Percentiles rank a stretch among this genome's conserved stretches.
These are phyloP conservation scores for Drosophila nigricruria DNA, from an alignment of 2,888 invertebrate genomes.

Conservation along the genomic window DNA sequence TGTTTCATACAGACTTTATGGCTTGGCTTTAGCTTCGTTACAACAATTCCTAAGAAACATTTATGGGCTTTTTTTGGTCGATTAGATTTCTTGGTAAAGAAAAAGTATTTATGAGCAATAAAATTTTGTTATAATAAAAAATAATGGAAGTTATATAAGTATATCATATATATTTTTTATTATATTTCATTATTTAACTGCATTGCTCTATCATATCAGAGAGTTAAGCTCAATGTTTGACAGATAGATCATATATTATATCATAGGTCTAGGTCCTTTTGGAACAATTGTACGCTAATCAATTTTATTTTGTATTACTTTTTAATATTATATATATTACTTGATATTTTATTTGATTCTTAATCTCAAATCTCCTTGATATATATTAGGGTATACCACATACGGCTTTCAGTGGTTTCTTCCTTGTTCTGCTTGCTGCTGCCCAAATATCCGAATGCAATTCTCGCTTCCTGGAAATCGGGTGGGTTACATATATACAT, in stretches of 20 bases:
- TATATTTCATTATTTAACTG: no score
- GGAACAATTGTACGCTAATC: no score
- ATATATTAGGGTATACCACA: not conserved
- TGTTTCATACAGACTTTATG: not conserved
- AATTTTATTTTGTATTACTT: no score
- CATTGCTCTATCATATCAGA: no score
- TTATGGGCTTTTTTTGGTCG: not conserved
- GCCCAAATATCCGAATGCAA: slow-evolving; percentile 34
- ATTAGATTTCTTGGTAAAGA: not conserved
- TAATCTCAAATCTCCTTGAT: not conserved
- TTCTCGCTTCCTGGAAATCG: slow-evolving; percentile 47
- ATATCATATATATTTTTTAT: no score
- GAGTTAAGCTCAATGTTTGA: no score
- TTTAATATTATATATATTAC: not conserved
- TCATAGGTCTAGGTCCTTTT: no score
- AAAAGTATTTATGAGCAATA: not conserved
- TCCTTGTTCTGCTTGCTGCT: not conserved
- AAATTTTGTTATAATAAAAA: no score
- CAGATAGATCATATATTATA: no score
- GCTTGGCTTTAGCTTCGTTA: not conserved
- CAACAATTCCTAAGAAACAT: not conserved
- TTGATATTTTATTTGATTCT: not conserved
- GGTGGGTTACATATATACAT: slow-evolving; percentile 19
- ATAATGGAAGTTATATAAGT: no score
- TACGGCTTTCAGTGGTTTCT: not conserved